These are phyloP conservation scores for Tetranychus truncatus DNA, from an alignment of 2,888 invertebrate genomes.

Conservation along the genomic window DNA sequence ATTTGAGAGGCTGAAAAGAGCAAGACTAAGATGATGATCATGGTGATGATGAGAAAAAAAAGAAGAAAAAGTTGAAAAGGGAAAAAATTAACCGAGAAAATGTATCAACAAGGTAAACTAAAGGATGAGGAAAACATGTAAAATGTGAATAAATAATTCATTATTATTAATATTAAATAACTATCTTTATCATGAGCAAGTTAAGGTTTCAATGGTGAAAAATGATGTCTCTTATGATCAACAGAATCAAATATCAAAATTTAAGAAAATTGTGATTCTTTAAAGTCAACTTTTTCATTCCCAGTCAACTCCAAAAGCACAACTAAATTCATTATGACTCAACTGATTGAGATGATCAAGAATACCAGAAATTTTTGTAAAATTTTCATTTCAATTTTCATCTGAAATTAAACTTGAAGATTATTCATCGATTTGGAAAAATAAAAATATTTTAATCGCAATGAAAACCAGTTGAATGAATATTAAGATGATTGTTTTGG, in stretches of 20 bases:
- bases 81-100: not conserved
- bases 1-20: not conserved
- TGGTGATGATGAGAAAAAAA: not conserved
- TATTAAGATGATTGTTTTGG: not conserved
- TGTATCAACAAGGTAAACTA: no score
- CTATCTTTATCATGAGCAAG: not conserved
- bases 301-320: not conserved
- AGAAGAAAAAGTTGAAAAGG: not conserved
- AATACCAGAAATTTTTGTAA: no score
- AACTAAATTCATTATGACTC: not conserved
- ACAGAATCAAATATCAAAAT: no score
- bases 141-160: not conserved
- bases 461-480: not conserved
- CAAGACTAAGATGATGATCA: not conserved
- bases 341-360: no score
- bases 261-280: no score
- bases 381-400: no score
- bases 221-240: not conserved
- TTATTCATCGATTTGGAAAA: no score
- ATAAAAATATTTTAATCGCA: not conserved
- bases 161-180: not conserved
- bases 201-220: not conserved
- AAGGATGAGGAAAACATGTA: not conserved
- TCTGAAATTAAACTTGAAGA: no score
- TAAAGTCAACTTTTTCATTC: not conserved